Evolutionary conservation across 2,888 invertebrate species (phyloP).

Genomic region (Micoletzkya japonica): DNA sequence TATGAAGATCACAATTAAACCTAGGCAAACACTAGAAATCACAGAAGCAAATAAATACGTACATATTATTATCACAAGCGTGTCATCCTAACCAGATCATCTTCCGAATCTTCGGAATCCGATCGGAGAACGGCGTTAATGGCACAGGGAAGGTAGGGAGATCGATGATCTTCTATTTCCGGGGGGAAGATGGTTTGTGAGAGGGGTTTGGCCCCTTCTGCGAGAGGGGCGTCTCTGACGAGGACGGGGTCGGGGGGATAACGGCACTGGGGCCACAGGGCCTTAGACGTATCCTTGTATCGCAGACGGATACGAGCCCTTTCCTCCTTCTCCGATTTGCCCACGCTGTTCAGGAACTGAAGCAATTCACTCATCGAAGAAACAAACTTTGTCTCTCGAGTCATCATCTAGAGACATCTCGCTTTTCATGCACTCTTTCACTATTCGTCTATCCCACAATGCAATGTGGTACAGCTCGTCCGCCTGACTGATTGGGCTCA

Average conservation of each 20-base stretch:
- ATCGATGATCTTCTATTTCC: conserved; percentile 44
- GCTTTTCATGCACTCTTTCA: too few relatives aligned
- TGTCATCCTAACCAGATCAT: conserved; percentile 45
- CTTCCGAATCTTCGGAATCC: conserved; percentile 50
- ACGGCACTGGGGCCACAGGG: conserved; percentile 45
- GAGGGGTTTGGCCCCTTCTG: conserved; percentile 8
- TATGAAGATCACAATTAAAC: too few relatives aligned
- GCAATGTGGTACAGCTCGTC: too few relatives aligned
- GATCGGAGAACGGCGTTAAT: conserved; percentile 47
- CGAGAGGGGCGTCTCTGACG: conserved; percentile 19
- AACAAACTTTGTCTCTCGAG: neutral
- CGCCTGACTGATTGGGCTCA: too few relatives aligned
- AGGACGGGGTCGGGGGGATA: neutral
- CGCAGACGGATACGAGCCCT: conserved; percentile 45
- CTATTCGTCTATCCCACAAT: too few relatives aligned
- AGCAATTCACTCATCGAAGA: conserved; percentile 21
- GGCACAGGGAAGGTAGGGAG: conserved; percentile 45
- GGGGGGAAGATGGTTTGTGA: conserved; percentile 28
- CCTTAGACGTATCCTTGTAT: conserved; percentile 47
- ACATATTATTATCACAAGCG: conserved; percentile 29
- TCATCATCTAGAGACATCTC: too few relatives aligned
- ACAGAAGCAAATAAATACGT: too few relatives aligned
- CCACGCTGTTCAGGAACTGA: conserved; percentile 41
- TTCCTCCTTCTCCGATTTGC: conserved; percentile 35
- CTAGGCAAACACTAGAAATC: too few relatives aligned